Conservation (phyloP, 2,888 invertebrate genomes). For the Pseudococcus viburni region DNA sequence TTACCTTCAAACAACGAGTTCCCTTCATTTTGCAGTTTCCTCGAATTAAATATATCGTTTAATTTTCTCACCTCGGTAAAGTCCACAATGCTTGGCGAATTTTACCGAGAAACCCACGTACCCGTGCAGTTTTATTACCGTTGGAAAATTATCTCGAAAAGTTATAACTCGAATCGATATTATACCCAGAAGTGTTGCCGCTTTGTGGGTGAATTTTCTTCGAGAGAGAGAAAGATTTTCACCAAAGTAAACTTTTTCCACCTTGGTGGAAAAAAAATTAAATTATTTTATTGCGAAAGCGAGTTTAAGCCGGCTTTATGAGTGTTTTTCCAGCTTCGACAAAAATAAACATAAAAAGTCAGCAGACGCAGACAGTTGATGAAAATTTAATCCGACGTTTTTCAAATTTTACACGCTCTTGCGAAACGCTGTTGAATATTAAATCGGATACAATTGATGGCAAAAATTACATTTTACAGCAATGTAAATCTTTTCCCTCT, state of each 20-base stretch:
- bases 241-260: slow-evolving; percentile 1
- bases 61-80: slow-evolving; percentile 38
- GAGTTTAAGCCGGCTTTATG: slow-evolving; percentile 5
- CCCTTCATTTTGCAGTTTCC: neutral
- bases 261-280: slow-evolving; percentile 8
- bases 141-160: slow-evolving; percentile 39
- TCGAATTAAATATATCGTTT: slow-evolving; percentile 40
- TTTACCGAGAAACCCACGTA: slow-evolving; percentile 23
- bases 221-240: slow-evolving; percentile 3
- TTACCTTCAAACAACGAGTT: neutral
- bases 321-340: slow-evolving; percentile 5
- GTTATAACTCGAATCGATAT: slow-evolving; percentile 29
- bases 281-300: slow-evolving; percentile 31
- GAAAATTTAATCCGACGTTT: slow-evolving; percentile 41
- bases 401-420: neutral
- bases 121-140: neutral
- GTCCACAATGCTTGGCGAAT: neutral
- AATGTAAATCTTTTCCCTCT: neutral
- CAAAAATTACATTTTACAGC: slow-evolving; percentile 21
- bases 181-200: neutral
- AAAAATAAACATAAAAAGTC: slow-evolving; percentile 36
- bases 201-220: neutral
- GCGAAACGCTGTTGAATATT: slow-evolving; percentile 20
- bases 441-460: slow-evolving; percentile 25
- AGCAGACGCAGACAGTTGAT: neutral